Conservation (phyloP, 2,888 invertebrate species). For the Sthenelais limicola region DNA sequence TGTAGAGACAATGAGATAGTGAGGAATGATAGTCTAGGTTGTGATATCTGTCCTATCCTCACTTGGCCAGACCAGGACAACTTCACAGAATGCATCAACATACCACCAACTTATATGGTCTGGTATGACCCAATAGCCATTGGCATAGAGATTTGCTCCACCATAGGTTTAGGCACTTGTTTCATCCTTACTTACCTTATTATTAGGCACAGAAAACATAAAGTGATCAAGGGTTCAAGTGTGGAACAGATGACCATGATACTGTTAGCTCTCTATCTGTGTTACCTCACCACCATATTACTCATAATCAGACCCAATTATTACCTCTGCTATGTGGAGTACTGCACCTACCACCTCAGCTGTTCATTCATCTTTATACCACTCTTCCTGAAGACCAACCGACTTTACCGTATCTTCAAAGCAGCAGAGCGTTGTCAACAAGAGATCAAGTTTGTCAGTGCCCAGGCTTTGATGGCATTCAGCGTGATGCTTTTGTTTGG, state of each 20-base stretch:
- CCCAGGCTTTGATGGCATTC: not conserved
- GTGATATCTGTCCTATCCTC: slow-evolving; percentile 48
- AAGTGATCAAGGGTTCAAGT: slow-evolving; percentile 56
- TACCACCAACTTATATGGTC: slow-evolving; percentile 42
- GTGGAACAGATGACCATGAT: slow-evolving; percentile 47
- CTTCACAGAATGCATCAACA: slow-evolving; percentile 41
- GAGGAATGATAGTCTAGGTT: slow-evolving; percentile 41
- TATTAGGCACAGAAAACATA: slow-evolving; percentile 46
- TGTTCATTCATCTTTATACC: slow-evolving; percentile 54
- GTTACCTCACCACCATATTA: slow-evolving; percentile 46
- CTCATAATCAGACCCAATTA: slow-evolving; percentile 46
- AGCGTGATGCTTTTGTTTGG: not conserved
- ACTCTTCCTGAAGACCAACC: slow-evolving; percentile 43
- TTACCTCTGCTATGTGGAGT: slow-evolving; percentile 46
- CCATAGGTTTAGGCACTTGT: slow-evolving; percentile 39
- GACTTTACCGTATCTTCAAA: slow-evolving; percentile 26
- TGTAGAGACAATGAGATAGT: slow-evolving; percentile 54
- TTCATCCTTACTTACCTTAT: slow-evolving; percentile 44
- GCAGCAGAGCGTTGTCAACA: slow-evolving; percentile 28
- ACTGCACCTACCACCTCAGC: slow-evolving; percentile 52
- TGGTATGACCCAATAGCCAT: slow-evolving; percentile 14
- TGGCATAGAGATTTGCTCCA: slow-evolving; percentile 31
- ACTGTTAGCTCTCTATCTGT: slow-evolving; percentile 48
- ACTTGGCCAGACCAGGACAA: slow-evolving; percentile 52
- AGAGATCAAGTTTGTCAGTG: not conserved